Percentiles rank a stretch among this genome's conserved stretches.
Evolutionary conservation across 2,113 vertebrate genomes (phyloP).

Genomic region (Pseudois nayaur): DNA sequence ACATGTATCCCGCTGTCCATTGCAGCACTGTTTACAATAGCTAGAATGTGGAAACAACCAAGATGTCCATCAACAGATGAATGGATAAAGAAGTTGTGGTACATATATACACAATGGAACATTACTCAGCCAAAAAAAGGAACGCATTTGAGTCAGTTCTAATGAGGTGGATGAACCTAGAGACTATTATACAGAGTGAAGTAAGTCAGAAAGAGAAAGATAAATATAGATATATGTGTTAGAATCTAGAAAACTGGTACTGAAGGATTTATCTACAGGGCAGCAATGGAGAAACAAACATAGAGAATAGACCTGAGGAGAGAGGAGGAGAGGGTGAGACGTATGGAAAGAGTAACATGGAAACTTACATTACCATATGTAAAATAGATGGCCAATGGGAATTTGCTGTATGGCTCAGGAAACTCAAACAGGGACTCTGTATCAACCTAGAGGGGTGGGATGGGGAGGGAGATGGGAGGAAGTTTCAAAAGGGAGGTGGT

Average conservation of each 20-base stretch:
- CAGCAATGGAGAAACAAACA: background rate
- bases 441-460: background rate
- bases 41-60: background rate
- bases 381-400: background rate
- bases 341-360: background rate
- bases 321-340: background rate
- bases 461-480: background rate
- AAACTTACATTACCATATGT: background rate
- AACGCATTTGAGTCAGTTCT: background rate
- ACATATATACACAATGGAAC: background rate
- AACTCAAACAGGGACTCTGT: background rate
- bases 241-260: background rate
- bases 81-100: background rate
- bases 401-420: background rate
- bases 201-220: background rate
- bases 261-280: background rate
- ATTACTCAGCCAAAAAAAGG: background rate
- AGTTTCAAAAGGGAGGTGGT: background rate
- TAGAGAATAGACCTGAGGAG: background rate
- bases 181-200: background rate
- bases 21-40: background rate
- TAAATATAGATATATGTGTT: background rate
- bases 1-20: background rate
- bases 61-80: background rate
- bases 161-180: background rate